Evolutionary conservation across 2,888 invertebrate species (phyloP).

Genomic region (Pollenia angustigena): DNA sequence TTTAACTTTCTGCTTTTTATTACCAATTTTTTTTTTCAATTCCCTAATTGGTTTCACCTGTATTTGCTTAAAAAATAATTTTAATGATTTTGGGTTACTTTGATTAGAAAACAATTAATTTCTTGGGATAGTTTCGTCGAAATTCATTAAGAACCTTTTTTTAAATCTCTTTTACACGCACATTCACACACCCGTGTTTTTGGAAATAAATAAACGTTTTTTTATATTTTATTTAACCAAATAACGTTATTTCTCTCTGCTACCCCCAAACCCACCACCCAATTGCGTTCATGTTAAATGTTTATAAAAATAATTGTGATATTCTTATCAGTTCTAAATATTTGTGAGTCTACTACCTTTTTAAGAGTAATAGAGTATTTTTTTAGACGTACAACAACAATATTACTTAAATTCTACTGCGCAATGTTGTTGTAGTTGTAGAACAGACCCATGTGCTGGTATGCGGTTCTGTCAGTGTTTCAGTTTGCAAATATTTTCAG

Average conservation of each 20-base stretch:
- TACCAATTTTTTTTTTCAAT: neutral
- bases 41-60: slow-evolving; percentile 30
- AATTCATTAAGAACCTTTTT: slow-evolving; percentile 26
- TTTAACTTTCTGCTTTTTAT: neutral
- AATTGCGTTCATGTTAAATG: slow-evolving; percentile 26
- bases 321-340: slow-evolving; percentile 61
- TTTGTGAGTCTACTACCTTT: slow-evolving; percentile 37
- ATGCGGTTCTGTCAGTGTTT: slow-evolving; percentile 60
- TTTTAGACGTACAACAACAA: slow-evolving; percentile 19
- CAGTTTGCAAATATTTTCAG: slow-evolving; percentile 71
- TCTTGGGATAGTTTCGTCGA: slow-evolving; percentile 32
- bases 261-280: neutral
- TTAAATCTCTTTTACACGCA: slow-evolving; percentile 23
- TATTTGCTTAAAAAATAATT: neutral
- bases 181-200: slow-evolving; percentile 28
- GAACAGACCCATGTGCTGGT: slow-evolving; percentile 37
- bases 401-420: neutral
- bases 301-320: slow-evolving; percentile 30
- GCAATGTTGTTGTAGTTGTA: slow-evolving; percentile 1
- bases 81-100: neutral
- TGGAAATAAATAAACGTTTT: slow-evolving; percentile 40
- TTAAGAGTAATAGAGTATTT: slow-evolving; percentile 16
- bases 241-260: neutral
- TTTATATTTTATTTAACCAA: slow-evolving; percentile 9
- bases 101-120: slow-evolving; percentile 43